These are phyloP conservation scores for Apostichopus leukothele DNA, from an alignment of 53 echinoderm and acorn worm genomes.

Conservation along the genomic window DNA sequence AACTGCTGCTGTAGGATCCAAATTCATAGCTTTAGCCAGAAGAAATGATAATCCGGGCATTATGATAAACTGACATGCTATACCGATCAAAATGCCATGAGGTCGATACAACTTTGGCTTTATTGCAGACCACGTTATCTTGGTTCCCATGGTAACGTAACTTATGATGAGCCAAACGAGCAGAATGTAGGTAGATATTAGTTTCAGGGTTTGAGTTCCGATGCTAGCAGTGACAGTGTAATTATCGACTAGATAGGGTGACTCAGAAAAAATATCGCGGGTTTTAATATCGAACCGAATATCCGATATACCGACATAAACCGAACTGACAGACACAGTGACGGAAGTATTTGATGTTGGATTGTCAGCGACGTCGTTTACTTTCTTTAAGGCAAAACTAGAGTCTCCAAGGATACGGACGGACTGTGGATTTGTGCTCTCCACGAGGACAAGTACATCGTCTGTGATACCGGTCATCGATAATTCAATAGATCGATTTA, in stretches of 20 bases:
- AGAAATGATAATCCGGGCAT: conserved; percentile 66
- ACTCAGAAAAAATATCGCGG: background rate
- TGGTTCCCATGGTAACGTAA: conserved; percentile 71
- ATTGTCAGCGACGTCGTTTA: background rate
- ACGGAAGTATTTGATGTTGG: background rate
- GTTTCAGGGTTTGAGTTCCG: background rate
- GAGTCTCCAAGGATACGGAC: background rate
- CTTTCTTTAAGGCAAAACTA: background rate
- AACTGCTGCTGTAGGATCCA: conserved; percentile 57
- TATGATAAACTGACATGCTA: conserved; percentile 68
- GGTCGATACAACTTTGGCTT: conserved; percentile 54
- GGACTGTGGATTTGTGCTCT: background rate
- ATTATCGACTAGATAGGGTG: conserved; percentile 3
- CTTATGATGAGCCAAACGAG: conserved; percentile 62
- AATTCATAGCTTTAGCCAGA: conserved; percentile 53
- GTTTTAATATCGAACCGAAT: conserved; percentile 8
- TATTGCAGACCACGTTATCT: conserved; percentile 53
- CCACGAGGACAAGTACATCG: conserved; percentile 6
- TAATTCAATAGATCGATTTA: background rate
- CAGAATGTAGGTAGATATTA: conserved; percentile 51
- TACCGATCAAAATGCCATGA: conserved; percentile 64
- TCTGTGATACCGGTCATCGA: conserved; percentile 3
- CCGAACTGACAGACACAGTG: background rate
- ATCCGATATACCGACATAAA: background rate
- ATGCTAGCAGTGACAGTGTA: background rate